phyloP scores from a whole-genome alignment of 2,797 vertebrate species.

The Hafferia zeledoni region DNA sequence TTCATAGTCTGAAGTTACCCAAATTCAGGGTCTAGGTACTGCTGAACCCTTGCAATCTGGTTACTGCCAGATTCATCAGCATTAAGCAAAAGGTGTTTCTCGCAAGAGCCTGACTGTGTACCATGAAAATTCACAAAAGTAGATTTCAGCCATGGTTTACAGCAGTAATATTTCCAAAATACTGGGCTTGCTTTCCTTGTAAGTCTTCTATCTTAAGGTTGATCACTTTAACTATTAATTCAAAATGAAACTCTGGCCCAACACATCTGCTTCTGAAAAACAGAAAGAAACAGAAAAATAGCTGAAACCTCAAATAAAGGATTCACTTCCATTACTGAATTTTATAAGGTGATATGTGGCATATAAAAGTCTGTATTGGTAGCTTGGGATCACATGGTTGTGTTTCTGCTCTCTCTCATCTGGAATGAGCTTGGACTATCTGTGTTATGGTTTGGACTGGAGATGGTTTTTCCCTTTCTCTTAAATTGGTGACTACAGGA shows the following conservation, averaged over 20 bases:
- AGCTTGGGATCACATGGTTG: constrained; percentile 24
- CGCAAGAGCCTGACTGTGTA: neutral
- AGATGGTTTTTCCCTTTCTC: constrained; percentile 40
- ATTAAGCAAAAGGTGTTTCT: neutral
- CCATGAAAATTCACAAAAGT: neutral
- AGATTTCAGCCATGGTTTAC: neutral
- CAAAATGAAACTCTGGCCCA: constrained; percentile 1
- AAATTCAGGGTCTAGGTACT: neutral
- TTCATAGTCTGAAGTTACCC: neutral
- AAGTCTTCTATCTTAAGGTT: neutral
- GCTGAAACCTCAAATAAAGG: constrained; percentile 23
- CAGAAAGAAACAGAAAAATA: constrained; percentile 21
- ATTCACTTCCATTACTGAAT: constrained; percentile 48
- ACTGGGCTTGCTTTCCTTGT: neutral
- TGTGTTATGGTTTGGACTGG: constrained; percentile 44
- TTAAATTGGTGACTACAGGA: constrained; percentile 64
- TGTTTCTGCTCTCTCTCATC: constrained; percentile 41
- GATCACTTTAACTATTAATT: neutral
- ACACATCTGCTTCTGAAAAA: neutral
- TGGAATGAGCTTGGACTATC: constrained; percentile 32
- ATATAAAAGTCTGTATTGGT: constrained; percentile 29
- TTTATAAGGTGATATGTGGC: constrained; percentile 56
- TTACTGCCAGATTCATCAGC: neutral
- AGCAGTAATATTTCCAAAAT: neutral
- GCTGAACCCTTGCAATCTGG: neutral